These are phyloP conservation scores for Campaea margaritaria DNA, from an alignment of 2,888 invertebrate genomes.

Conservation along the genomic window DNA sequence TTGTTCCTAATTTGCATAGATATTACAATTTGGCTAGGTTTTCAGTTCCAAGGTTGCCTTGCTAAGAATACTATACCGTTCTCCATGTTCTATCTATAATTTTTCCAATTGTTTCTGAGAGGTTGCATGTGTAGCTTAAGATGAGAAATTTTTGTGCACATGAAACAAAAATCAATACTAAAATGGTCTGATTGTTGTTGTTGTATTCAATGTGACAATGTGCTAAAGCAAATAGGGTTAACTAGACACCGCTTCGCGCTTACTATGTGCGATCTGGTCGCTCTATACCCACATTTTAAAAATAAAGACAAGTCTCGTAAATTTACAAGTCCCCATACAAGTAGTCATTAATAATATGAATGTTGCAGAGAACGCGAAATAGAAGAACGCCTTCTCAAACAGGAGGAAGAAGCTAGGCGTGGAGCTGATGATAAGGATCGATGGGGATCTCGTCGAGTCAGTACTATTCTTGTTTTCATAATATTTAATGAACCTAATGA, in stretches of 20 bases:
- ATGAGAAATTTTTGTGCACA: slow-evolving; percentile 58
- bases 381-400: slow-evolving; percentile 92
- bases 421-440: slow-evolving; percentile 74
- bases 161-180: slow-evolving; percentile 51
- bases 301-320: too few relatives aligned
- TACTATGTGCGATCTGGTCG: slow-evolving; percentile 63
- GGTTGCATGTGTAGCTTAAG: background rate
- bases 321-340: background rate
- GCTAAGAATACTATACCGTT: too few relatives aligned
- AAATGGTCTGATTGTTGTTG: slow-evolving; percentile 52
- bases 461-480: slow-evolving; percentile 9
- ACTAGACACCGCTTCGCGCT: slow-evolving; percentile 66
- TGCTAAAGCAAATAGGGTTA: slow-evolving; percentile 67
- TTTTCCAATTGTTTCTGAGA: too few relatives aligned
- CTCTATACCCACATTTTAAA: slow-evolving; percentile 67
- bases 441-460: slow-evolving; percentile 60
- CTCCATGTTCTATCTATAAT: too few relatives aligned
- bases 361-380: slow-evolving; percentile 91
- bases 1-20: too few relatives aligned
- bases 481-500: background rate
- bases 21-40: too few relatives aligned
- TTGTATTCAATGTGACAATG: slow-evolving; percentile 45
- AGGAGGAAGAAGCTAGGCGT: slow-evolving; percentile 78
- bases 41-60: too few relatives aligned
- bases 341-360: background rate